phyloP scores from a whole-genome alignment of 1,140 invertebrate genomes.

The Cydia splendana region DNA sequence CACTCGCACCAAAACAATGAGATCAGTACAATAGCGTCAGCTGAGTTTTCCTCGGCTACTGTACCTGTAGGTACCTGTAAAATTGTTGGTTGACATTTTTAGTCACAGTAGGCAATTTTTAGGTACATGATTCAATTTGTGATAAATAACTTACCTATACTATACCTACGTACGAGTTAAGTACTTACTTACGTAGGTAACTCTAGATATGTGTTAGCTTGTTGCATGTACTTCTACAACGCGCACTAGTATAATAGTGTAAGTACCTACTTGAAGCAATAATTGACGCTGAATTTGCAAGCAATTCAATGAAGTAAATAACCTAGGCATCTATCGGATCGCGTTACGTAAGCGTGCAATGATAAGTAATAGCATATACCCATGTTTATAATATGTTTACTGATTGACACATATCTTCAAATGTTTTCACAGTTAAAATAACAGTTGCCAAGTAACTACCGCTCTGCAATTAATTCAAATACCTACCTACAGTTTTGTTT shows the following conservation, averaged over 20 bases:
- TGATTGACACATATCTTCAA: conserved; percentile 21
- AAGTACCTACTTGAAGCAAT: conserved; percentile 3
- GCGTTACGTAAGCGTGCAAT: conserved; percentile 21
- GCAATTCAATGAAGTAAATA: conserved; percentile 19
- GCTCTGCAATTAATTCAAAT: conserved; percentile 35
- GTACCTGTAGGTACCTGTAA: not conserved
- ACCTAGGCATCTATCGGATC: conserved; percentile 21
- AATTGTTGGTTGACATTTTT: not conserved
- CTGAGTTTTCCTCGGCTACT: not conserved
- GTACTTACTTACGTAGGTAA: not conserved
- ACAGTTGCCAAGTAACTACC: conserved; percentile 46
- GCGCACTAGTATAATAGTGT: not conserved
- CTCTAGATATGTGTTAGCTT: not conserved
- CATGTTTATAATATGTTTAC: conserved; percentile 16
- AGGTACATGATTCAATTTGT: not conserved
- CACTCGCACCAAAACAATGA: conserved; percentile 7
- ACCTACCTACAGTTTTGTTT: not conserved
- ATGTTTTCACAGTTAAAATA: conserved; percentile 3
- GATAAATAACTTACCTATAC: not conserved
- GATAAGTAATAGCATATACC: conserved; percentile 5
- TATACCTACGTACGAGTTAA: not conserved
- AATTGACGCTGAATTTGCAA: conserved; percentile 12
- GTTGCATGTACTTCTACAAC: not conserved
- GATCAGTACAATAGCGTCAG: not conserved
- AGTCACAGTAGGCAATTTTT: not conserved